Conservation (phyloP, 2,113 vertebrate species). For the Synodontis membranacea region DNA sequence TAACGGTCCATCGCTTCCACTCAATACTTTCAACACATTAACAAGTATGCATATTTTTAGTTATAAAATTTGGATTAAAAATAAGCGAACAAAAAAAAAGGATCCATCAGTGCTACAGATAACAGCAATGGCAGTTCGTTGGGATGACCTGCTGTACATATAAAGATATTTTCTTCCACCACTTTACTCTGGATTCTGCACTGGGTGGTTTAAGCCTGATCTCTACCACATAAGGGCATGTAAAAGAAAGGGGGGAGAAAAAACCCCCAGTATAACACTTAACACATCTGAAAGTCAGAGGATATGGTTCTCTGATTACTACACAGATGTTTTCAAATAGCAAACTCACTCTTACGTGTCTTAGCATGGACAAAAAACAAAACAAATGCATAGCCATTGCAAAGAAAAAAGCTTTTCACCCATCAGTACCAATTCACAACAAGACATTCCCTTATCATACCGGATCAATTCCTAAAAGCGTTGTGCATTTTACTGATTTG, state of each 20-base stretch:
- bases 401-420: constrained; percentile 11
- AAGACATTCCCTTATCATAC: background rate
- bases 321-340: constrained; percentile 17
- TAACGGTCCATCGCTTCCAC: background rate
- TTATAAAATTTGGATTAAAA: constrained; percentile 26
- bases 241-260: background rate
- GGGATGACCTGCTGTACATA: constrained; percentile 10
- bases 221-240: background rate
- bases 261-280: background rate
- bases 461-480: background rate
- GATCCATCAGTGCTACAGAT: constrained; percentile 14
- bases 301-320: constrained; percentile 16
- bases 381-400: background rate
- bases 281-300: background rate
- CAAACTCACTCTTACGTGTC: constrained; percentile 17
- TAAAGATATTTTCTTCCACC: background rate
- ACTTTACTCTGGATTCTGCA: background rate
- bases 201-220: constrained; percentile 1
- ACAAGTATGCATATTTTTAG: background rate
- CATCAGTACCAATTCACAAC: background rate
- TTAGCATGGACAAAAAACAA: background rate
- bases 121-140: background rate
- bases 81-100: background rate
- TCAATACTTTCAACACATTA: constrained; percentile 15
- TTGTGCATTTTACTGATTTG: constrained; percentile 11